Base-by-base conservation (phyloP, 2,888 invertebrate genomes). In the Venusia cambrica region DNA sequence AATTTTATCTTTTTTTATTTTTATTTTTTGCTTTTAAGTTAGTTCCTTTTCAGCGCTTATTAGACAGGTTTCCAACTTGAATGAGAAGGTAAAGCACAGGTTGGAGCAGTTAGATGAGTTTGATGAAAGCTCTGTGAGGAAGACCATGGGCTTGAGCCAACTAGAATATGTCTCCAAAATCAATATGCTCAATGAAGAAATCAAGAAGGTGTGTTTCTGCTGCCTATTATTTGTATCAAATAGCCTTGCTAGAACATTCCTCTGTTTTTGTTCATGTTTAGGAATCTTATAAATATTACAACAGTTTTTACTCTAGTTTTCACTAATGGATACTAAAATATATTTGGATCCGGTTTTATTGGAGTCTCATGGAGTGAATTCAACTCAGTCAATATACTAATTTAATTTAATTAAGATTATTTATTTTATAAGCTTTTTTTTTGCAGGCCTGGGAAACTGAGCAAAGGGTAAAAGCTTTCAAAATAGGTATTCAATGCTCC, bases 401-500 rank as follows among this genome's bases (percentile, higher is more conserved):
- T n/a, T n/a, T n/a, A n/a, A n/a, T n/a, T n/a, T n/a, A n/a, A n/a
- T n/a, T n/a, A n/a, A n/a, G n/a, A n/a, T n/a, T n/a, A n/a, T 6
- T 18, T n/a, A 15, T 15, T 13, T 7, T n/a, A 12, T 6, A 17
- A 12, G 12, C 21, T 9, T 25, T 13, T 1, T 19, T 17, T 25
- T 66, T 65, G n/a, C 50, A 89, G 73, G 97, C 98, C 3, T 99
- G 99, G 99, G 92, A 95, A 57, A 91, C 93, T 11, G 98, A 99
- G 78, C 97, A 98, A 74, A 89, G 98, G 54, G 97, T 97, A 0
- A 97, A 97, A 84, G 95, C 98, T 2, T 89, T 98, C 17, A 98
- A 98, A 89, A 98, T 99, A 63, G 96, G 94, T 1, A 98, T 99
- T 54, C 98, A 98, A 89, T 97, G 98, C 79, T 95, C 98, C 16